Evolutionary conservation across 2,797 vertebrate genomes (phyloP).

Genomic region (Pseudomugil gertrudae): DNA sequence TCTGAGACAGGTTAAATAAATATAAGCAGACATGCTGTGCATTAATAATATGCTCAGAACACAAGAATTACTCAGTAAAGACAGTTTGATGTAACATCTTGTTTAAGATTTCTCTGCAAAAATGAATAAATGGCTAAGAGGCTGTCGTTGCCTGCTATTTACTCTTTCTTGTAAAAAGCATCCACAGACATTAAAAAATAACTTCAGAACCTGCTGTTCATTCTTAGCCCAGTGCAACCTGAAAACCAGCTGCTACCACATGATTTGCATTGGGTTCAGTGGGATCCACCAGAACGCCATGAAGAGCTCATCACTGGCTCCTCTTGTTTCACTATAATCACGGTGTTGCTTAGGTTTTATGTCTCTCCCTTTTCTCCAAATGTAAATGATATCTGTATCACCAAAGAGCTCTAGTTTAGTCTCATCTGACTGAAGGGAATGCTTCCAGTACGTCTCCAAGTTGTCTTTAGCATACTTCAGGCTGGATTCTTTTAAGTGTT

Average conservation of each 20-base stretch:
- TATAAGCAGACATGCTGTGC: no score
- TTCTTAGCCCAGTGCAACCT: not conserved
- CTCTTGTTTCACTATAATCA: not conserved
- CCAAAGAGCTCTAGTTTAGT: not conserved
- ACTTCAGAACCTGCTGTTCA: not conserved
- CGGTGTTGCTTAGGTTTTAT: not conserved
- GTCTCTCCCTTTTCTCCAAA: not conserved
- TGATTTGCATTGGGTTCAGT: not conserved
- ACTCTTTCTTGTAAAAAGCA: no score
- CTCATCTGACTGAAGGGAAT: not conserved
- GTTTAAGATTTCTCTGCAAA: no score
- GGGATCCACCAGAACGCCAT: not conserved
- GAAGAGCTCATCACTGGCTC: not conserved
- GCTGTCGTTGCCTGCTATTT: no score
- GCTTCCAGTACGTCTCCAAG: not conserved
- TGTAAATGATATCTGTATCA: not conserved
- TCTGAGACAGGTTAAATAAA: no score
- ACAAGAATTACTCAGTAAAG: no score
- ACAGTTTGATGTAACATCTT: no score
- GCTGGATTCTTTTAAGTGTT: not conserved
- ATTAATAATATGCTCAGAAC: no score
- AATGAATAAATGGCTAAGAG: no score
- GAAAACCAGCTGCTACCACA: not conserved
- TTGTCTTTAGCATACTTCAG: not conserved
- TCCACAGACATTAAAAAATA: no score